A percentile compares a stretch with the other conserved stretches of the same genome.
These are phyloP conservation scores for Ariolimax columbianus DNA, from an alignment of 2,888 invertebrate species.

Conservation along the genomic window DNA sequence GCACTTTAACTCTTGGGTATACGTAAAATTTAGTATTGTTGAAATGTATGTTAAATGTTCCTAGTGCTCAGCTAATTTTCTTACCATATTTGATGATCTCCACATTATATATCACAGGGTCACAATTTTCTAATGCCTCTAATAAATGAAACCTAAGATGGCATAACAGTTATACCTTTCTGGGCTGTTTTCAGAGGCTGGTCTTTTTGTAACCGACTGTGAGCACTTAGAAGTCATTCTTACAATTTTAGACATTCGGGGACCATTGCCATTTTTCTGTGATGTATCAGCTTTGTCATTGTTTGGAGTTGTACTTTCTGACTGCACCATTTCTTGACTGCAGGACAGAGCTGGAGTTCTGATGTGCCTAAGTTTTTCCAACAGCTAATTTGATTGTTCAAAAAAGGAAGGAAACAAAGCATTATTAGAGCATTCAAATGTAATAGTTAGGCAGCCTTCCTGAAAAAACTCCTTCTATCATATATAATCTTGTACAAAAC, in stretches of 20 bases:
- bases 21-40: too few relatives aligned
- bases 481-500: too few relatives aligned
- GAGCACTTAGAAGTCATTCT: neutral
- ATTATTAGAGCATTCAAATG: neutral
- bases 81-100: too few relatives aligned
- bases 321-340: neutral
- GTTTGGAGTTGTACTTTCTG: neutral
- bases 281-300: neutral
- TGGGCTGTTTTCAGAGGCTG: constrained; percentile 3
- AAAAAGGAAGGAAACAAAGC: neutral
- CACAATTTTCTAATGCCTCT: too few relatives aligned
- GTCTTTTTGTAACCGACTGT: neutral
- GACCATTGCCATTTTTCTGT: neutral
- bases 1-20: too few relatives aligned
- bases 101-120: too few relatives aligned
- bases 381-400: neutral
- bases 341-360: constrained; percentile 27
- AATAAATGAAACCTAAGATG: too few relatives aligned
- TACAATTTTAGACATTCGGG: neutral
- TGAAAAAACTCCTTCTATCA: too few relatives aligned
- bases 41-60: too few relatives aligned
- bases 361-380: constrained; percentile 6
- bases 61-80: too few relatives aligned
- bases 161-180: neutral
- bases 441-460: too few relatives aligned